Percentiles rank a stretch among this genome's conserved stretches.
phyloP scores from a whole-genome alignment of 2,113 vertebrate genomes.

The Alaudala cheleensis region DNA sequence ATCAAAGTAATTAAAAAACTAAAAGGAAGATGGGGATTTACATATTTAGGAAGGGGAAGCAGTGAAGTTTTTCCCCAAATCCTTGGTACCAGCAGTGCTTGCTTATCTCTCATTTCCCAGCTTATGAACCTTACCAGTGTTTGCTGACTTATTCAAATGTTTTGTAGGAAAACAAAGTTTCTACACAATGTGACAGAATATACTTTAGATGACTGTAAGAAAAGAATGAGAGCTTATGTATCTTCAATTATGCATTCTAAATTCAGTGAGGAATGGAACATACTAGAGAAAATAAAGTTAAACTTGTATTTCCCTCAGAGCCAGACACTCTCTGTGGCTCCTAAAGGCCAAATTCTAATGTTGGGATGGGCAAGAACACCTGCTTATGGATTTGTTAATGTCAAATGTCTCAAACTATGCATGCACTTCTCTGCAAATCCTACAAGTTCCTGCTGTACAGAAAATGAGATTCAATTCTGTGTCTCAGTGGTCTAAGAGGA shows the following conservation, averaged over 20 bases:
- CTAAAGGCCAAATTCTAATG: neutral
- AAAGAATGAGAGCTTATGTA: neutral
- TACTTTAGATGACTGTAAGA: neutral
- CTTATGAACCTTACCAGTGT: neutral
- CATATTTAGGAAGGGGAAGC: neutral
- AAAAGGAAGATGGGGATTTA: neutral
- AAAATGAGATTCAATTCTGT: slow-evolving; percentile 14
- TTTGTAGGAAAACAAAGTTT: neutral
- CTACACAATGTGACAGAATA: neutral
- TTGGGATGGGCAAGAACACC: neutral
- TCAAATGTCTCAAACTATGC: neutral
- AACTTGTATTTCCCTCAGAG: neutral
- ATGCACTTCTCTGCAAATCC: neutral
- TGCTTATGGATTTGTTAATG: neutral
- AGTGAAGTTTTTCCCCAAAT: neutral
- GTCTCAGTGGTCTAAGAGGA: neutral
- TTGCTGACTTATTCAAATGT: neutral
- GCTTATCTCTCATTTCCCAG: neutral
- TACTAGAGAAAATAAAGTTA: neutral
- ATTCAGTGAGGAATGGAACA: neutral
- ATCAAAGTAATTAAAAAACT: neutral
- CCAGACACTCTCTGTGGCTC: neutral
- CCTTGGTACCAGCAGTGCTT: neutral
- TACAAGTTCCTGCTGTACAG: neutral
- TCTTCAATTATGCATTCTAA: neutral